Conservation (phyloP, 2,113 vertebrate genomes). For the Urocitellus parryii region DNA sequence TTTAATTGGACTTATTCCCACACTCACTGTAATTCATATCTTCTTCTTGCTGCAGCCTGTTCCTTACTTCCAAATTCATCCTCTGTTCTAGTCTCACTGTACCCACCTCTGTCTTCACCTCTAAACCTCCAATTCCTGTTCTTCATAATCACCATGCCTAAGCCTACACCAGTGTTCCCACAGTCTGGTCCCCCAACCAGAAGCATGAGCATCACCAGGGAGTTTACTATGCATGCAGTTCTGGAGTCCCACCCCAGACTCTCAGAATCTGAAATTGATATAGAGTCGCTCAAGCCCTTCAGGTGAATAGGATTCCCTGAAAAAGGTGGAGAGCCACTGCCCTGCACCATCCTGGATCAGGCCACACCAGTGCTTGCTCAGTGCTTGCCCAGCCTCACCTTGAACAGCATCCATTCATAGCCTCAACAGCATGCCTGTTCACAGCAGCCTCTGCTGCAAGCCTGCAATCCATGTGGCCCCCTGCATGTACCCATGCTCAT, state of each 20-base stretch:
- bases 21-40: background rate
- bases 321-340: background rate
- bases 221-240: background rate
- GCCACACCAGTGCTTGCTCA: background rate
- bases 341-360: too few species aligned
- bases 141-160: background rate
- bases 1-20: background rate
- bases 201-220: too few species aligned
- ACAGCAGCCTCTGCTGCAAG: background rate
- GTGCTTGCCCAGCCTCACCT: background rate
- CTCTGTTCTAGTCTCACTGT: background rate
- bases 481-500: background rate
- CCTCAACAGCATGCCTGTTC: background rate
- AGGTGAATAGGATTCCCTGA: background rate
- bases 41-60: too few species aligned
- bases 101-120: background rate
- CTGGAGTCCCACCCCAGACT: background rate
- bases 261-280: background rate
- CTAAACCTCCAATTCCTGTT: background rate
- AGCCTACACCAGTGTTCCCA: background rate
- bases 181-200: background rate
- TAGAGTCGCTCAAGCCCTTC: background rate
- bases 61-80: background rate
- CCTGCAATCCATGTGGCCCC: too few species aligned
- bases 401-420: background rate